Evolutionary conservation across 2,113 vertebrate genomes (phyloP).

Genomic region (Eurystomus gularis): DNA sequence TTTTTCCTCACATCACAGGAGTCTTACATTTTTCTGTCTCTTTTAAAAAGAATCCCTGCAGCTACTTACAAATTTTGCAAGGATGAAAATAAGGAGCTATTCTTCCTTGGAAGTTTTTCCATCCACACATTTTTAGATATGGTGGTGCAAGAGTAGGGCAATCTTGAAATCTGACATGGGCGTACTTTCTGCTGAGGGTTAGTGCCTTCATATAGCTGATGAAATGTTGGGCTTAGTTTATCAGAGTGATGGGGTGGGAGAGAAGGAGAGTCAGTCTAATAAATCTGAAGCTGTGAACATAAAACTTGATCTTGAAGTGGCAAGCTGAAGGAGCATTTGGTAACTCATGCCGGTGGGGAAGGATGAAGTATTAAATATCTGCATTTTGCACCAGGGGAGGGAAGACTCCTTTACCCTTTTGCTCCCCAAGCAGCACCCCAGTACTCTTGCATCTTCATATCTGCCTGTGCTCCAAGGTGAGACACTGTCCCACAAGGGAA

Average conservation of each 20-base stretch:
- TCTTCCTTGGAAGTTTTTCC: background rate
- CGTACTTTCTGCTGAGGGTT: background rate
- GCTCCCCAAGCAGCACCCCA: background rate
- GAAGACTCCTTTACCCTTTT: background rate
- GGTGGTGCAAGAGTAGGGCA: background rate
- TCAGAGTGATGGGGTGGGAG: background rate
- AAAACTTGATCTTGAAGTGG: background rate
- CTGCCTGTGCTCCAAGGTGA: background rate
- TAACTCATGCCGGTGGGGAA: background rate
- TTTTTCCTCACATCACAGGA: background rate
- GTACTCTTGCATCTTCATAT: fast-evolving
- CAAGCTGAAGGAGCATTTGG: background rate
- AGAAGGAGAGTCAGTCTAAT: background rate
- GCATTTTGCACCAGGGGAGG: background rate
- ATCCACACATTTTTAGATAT: background rate
- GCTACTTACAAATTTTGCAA: background rate
- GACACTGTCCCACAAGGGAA: background rate
- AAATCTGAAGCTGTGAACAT: background rate
- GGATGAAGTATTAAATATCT: background rate
- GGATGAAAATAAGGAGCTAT: background rate
- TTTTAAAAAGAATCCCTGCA: background rate
- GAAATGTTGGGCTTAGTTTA: background rate
- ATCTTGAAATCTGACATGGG: background rate
- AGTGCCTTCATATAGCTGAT: background rate
- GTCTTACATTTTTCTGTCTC: background rate